These are phyloP conservation scores for Capitulum mitella DNA, from an alignment of 2,888 invertebrate species.

Conservation along the genomic window DNA sequence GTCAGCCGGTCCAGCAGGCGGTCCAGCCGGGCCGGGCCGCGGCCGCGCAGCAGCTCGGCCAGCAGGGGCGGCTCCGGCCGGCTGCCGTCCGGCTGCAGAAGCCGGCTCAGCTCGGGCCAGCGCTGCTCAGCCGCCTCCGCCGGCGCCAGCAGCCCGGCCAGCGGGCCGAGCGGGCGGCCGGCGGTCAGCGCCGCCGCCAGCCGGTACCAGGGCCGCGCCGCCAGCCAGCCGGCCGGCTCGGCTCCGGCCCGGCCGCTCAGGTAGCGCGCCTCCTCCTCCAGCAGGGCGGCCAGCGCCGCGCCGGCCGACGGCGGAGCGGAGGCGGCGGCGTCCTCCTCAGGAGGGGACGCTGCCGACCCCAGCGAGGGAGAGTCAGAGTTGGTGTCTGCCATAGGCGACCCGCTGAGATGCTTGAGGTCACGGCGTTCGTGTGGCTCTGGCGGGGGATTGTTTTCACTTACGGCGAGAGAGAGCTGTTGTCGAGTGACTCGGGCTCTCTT, in stretches of 20 bases:
- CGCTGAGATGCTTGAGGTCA: no score
- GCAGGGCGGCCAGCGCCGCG: background rate
- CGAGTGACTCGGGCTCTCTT: no score
- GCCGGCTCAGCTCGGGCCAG: background rate
- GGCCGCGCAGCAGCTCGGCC: background rate
- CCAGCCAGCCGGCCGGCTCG: background rate
- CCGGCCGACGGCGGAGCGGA: background rate
- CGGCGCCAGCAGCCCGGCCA: background rate
- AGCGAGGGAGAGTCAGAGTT: no score
- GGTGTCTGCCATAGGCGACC: no score
- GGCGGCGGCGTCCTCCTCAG: no score
- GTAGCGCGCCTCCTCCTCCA: background rate
- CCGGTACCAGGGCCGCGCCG: background rate
- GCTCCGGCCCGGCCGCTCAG: background rate
- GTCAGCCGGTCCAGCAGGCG: background rate
- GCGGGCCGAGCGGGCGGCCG: background rate
- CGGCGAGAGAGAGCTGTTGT: no score
- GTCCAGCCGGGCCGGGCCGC: background rate
- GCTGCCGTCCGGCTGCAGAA: background rate
- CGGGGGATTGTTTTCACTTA: no score
- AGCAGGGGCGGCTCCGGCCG: background rate
- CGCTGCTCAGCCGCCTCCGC: background rate
- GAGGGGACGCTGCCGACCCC: no score
- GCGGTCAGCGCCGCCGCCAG: background rate
- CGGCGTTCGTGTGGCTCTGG: no score